Evolutionary conservation across 2,888 invertebrate species (phyloP), one percentile per base, ranked within the genome.

Genomic region (Mesopsocus fuscifrons): DNA sequence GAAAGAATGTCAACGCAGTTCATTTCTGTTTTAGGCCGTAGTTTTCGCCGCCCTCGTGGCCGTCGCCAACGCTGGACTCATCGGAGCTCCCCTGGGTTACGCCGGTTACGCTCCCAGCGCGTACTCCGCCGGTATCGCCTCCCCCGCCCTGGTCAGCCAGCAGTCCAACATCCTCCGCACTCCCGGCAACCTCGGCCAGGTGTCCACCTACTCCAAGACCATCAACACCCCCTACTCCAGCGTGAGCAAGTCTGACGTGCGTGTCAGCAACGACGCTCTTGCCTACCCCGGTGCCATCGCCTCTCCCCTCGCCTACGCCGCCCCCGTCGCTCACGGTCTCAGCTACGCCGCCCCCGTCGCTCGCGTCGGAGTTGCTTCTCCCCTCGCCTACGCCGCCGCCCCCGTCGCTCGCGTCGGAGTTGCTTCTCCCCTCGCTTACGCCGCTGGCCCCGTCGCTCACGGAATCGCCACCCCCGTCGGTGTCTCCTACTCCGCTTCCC

Each of bases 171-270:
- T 69, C 51, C 57, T 71, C 49, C 64, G 74, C 48, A 67, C 69
- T 38, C 72, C 67, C 46, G 78, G 74, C 50, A 78, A 78, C 57
- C 62, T 78, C 49, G 77, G 76, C 48, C 59, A 61, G 48, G 66
- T 74, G 45, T 75, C 78, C 13, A 74, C 76, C 40, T 74, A 73
- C 60, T 66, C 71, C 15, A 79, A 77, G 57, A 69, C 74, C 47
- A 69, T 78, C 51, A 74, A 75, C 57, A 78, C 78, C 2, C 77
- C 79, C 6, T 78, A 70, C 65, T 77, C 76, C 41, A 76, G 74
- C 55, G 74, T 74, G 34, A 71, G 74, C 54, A 77, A 77, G 55
- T 63, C 74, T 18, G 76, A 77, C 54, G 70, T 77, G 22, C 70
- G 77, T n/a, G 72, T 77, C 17, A 73, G 71, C 60, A 77, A 74